Conservation (phyloP, 2,113 vertebrate genomes). For the Callipepla californica region DNA sequence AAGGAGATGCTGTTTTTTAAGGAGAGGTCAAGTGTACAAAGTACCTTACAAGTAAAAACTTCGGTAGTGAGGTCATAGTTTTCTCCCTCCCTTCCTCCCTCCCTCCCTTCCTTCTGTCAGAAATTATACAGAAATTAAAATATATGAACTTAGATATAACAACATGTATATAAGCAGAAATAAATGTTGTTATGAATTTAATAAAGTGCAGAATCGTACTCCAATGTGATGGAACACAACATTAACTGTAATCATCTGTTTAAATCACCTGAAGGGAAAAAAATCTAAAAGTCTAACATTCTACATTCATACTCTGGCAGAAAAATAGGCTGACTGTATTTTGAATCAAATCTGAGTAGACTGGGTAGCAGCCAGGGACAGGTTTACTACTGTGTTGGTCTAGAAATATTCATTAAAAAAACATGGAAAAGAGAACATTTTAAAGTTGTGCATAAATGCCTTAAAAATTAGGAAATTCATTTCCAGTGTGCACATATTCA, state of each 20-base stretch:
- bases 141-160: neutral
- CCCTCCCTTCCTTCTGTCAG: too few relatives aligned
- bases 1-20: neutral
- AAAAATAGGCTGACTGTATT: neutral
- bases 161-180: neutral
- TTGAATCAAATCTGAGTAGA: neutral
- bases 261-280: neutral
- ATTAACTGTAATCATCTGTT: neutral
- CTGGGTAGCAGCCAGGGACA: neutral
- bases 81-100: too few relatives aligned
- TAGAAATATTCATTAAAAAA: neutral
- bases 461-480: neutral
- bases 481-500: neutral
- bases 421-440: neutral
- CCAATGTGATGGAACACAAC: neutral
- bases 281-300: neutral
- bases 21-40: fast-evolving
- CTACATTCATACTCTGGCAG: neutral
- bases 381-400: neutral
- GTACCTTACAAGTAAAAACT: neutral
- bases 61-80: fast-evolving
- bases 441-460: neutral
- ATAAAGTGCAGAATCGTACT: neutral
- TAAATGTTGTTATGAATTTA: neutral
- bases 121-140: neutral